These are phyloP conservation scores for Spinibarbus caldwelli DNA, from an alignment of 2,797 vertebrate genomes.

Conservation along the genomic window DNA sequence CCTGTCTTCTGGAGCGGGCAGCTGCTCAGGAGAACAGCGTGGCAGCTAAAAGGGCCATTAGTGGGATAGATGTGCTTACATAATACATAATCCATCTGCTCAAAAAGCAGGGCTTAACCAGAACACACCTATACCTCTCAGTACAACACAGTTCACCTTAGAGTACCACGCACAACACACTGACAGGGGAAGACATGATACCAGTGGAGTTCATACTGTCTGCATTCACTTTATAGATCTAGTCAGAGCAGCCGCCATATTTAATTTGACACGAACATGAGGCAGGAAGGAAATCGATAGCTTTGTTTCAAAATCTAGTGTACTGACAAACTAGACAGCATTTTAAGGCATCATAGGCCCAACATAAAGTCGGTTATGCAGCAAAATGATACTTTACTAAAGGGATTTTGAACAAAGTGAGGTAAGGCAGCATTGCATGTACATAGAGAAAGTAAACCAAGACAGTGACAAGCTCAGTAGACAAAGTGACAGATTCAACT, in stretches of 20 bases:
- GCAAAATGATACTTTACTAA: too few relatives aligned
- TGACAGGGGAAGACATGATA: background rate
- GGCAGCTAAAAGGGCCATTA: conserved; percentile 76
- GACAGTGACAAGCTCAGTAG: too few relatives aligned
- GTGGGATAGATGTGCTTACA: conserved; percentile 80
- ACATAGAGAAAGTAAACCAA: too few relatives aligned
- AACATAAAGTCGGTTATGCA: background rate
- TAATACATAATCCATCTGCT: conserved; percentile 82
- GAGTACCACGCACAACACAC: background rate
- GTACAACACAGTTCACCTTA: conserved; percentile 13
- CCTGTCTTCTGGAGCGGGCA: conserved; percentile 41
- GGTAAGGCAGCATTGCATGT: background rate
- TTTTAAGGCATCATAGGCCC: background rate
- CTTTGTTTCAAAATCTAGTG: background rate
- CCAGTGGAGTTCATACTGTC: too few relatives aligned
- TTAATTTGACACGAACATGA: conserved; percentile 6
- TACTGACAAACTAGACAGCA: background rate
- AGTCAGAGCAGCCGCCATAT: background rate
- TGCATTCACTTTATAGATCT: background rate
- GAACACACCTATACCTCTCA: conserved; percentile 40
- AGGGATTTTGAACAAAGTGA: too few relatives aligned
- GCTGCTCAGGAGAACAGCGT: conserved; percentile 41
- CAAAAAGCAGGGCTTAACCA: conserved; percentile 56
- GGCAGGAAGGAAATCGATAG: background rate
- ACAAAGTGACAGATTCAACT: background rate